These are phyloP conservation scores for Pipistrellus pygmaeus DNA, from an alignment of 2,797 vertebrate species.

Conservation along the genomic window DNA sequence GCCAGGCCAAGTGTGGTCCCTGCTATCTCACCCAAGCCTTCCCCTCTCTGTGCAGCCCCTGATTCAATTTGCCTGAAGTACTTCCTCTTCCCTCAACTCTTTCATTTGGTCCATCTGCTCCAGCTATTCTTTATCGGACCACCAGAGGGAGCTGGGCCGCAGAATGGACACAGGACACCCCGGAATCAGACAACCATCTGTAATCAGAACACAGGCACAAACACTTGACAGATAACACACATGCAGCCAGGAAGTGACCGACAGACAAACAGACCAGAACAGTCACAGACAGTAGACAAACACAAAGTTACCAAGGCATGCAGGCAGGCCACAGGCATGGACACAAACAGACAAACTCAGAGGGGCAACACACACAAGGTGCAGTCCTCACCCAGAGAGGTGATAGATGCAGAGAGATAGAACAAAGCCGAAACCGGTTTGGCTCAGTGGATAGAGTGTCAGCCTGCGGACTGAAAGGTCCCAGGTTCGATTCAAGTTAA, in stretches of 20 bases:
- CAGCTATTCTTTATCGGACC: background rate
- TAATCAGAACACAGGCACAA: background rate
- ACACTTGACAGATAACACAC: background rate
- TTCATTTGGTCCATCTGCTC: background rate
- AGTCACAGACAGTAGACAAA: background rate
- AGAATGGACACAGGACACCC: accelerated
- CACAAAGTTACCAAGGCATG: background rate
- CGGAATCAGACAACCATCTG: background rate
- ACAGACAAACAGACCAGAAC: background rate
- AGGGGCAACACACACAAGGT: background rate
- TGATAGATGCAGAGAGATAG: background rate
- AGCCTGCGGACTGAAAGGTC: too few species aligned
- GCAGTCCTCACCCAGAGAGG: background rate
- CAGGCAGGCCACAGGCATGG: background rate
- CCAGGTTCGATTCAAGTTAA: too few species aligned
- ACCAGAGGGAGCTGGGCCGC: slow-evolving; percentile 28
- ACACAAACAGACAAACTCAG: background rate
- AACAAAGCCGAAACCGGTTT: too few species aligned
- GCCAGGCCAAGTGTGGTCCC: background rate
- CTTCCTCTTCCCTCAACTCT: background rate
- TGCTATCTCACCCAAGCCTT: background rate
- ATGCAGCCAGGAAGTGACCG: background rate
- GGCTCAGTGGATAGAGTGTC: too few species aligned
- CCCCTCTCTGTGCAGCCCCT: background rate
- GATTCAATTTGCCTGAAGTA: background rate